Evolutionary conservation across 2,797 vertebrate species (phyloP), one percentile per base, ranked within the genome.

Genomic region (Squalus acanthias): DNA sequence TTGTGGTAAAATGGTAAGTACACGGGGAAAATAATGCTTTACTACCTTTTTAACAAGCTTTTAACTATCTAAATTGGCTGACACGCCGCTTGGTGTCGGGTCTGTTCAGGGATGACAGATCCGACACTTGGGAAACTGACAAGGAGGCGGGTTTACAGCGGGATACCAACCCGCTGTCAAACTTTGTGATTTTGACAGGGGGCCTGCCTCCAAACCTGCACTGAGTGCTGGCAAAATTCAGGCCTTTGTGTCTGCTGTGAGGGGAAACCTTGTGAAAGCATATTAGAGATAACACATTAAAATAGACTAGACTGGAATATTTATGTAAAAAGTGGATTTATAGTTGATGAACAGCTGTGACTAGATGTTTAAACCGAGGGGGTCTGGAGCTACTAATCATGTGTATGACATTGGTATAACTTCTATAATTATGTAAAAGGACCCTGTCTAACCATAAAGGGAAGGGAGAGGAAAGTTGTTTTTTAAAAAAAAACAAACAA

Each of bases 341-440:
- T 50, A 70, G 67, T 72, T 46, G 91, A 67, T 67, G 39, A 70
- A 95, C 39, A 46, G 67, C 93, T 50, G 65, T 95, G 65, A 50
- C 93, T 69, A 70, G 50, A 50, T 20, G 29, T 95, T 95, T 33
- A 95, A 95, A 95, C 69, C 29, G 46, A 53, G 7, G 63, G 13
- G 29, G 89, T 20, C 13, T 65, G 60, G 89, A 92, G 89, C 57
- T 76, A 46, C 7, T 95, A 70, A 95, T 95, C 93, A 95, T 53
- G 94, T 95, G 29, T 1, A 53, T 74, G 50, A 50, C 24, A 10
- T 92, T 63, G 89, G 57, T 92, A 29, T n/a, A 63, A 60, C 57
- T 92, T 85, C 17, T 63, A 63, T 92, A 60, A 92, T 57, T 92
- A 17, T n/a, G 29, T 57, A 63, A 91, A 91, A 91, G 53, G 26